These are phyloP conservation scores for Ectemnius continuus DNA, from an alignment of 2,888 invertebrate genomes.

Conservation along the genomic window DNA sequence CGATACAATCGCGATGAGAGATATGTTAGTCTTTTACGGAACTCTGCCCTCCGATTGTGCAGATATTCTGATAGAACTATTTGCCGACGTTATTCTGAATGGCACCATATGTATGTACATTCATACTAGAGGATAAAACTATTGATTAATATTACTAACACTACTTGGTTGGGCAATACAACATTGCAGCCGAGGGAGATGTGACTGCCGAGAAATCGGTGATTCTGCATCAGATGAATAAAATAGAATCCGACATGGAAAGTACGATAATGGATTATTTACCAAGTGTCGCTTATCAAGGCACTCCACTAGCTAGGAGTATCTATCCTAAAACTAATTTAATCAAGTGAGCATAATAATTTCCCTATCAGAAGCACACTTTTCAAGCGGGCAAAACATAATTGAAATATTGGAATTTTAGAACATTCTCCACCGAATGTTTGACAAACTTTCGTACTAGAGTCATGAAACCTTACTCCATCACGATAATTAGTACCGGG, in stretches of 20 bases:
- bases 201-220: conserved; percentile 71
- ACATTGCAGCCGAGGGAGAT: conserved; percentile 61
- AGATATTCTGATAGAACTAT: conserved; percentile 56
- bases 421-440: conserved; percentile 48
- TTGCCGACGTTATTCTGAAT: conserved; percentile 62
- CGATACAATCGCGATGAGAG: conserved; percentile 57
- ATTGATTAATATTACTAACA: neutral
- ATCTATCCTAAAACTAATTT: conserved; percentile 65
- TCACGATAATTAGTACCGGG: conserved; percentile 64
- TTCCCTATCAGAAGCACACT: no score
- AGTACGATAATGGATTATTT: conserved; percentile 78
- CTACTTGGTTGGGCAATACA: neutral
- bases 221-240: conserved; percentile 73
- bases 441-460: conserved; percentile 56
- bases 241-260: conserved; percentile 76
- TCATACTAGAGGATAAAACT: neutral
- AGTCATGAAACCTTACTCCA: conserved; percentile 51
- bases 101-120: conserved; percentile 56
- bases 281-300: conserved; percentile 79
- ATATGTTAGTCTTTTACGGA: conserved; percentile 66
- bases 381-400: no score
- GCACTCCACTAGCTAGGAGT: conserved; percentile 77
- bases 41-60: conserved; percentile 51
- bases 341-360: conserved; percentile 51
- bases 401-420: conserved; percentile 25